A percentile compares a stretch with the other conserved stretches of the same genome.
Evolutionary conservation across 2,797 vertebrate species (phyloP).

Genomic region (Anguilla pacifica): DNA sequence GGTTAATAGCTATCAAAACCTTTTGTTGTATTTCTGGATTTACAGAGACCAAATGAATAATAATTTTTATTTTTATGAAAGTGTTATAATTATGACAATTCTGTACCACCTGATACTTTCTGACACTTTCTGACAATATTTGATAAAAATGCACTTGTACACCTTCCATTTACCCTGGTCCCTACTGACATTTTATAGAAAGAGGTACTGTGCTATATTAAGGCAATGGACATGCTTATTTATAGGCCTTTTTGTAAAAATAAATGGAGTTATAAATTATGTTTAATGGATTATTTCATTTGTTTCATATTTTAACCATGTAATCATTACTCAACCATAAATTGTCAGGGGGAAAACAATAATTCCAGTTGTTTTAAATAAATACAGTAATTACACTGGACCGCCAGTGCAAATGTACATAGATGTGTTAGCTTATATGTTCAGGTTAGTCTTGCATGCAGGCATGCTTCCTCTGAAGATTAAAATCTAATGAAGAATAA

Average conservation of each 20-base stretch:
- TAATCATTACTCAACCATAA: neutral
- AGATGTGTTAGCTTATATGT: neutral
- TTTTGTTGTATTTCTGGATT: neutral
- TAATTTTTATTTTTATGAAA: neutral
- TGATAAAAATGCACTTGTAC: too few species aligned
- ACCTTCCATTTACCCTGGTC: too few species aligned
- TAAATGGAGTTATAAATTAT: neutral
- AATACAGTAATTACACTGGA: neutral
- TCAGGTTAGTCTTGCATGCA: constrained; percentile 20
- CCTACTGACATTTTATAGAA: neutral
- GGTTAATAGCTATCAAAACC: neutral
- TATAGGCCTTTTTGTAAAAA: neutral
- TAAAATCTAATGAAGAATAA: constrained; percentile 28
- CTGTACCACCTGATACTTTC: neutral
- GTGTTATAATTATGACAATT: neutral
- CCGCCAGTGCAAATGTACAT: neutral
- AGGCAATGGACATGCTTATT: neutral
- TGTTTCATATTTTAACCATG: neutral
- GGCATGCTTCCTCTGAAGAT: constrained; percentile 22
- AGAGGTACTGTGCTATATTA: neutral
- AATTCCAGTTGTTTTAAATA: neutral
- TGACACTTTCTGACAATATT: neutral
- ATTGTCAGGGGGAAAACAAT: neutral
- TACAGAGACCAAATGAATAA: neutral
- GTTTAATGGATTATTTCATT: neutral